phyloP scores from a whole-genome alignment of 2,797 vertebrate genomes.

The Steatocranus sp. region DNA sequence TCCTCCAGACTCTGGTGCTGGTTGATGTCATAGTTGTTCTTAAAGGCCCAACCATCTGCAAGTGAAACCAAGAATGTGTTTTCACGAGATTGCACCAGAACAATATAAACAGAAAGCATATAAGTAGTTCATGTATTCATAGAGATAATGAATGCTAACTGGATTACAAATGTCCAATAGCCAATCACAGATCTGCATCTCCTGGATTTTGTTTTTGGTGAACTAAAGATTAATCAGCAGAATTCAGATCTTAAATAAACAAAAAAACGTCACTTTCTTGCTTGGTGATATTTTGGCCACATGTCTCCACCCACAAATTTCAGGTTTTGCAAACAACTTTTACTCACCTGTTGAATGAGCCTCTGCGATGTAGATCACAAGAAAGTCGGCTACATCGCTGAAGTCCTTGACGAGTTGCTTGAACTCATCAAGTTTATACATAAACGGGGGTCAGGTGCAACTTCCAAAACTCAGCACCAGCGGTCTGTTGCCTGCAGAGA shows the following conservation, averaged over 20 bases:
- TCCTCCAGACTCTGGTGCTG: slow-evolving; percentile 83
- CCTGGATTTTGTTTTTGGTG: accelerated
- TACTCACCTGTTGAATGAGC: slow-evolving; percentile 86
- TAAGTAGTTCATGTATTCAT: not conserved
- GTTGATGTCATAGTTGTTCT: slow-evolving; percentile 86
- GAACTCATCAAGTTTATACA: slow-evolving; percentile 88
- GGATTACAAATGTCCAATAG: not conserved
- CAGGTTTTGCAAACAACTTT: not conserved
- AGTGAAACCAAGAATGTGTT: not conserved
- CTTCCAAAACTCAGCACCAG: slow-evolving; percentile 92
- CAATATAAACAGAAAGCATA: not conserved
- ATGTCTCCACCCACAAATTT: not conserved
- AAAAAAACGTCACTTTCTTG: not conserved
- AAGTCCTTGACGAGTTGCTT: slow-evolving; percentile 87
- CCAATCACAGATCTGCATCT: not conserved
- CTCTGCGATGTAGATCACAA: slow-evolving; percentile 89
- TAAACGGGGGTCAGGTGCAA: slow-evolving; percentile 94
- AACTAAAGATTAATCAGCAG: not conserved
- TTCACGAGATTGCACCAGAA: not conserved
- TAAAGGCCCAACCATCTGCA: slow-evolving; percentile 90
- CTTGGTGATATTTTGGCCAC: not conserved
- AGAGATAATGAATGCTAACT: not conserved
- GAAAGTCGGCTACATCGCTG: slow-evolving; percentile 80
- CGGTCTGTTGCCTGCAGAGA: slow-evolving; percentile 75
- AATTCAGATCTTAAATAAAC: not conserved